These are phyloP conservation scores for Lordiphosa stackelbergi DNA, from an alignment of 1,140 invertebrate genomes.

Conservation along the genomic window DNA sequence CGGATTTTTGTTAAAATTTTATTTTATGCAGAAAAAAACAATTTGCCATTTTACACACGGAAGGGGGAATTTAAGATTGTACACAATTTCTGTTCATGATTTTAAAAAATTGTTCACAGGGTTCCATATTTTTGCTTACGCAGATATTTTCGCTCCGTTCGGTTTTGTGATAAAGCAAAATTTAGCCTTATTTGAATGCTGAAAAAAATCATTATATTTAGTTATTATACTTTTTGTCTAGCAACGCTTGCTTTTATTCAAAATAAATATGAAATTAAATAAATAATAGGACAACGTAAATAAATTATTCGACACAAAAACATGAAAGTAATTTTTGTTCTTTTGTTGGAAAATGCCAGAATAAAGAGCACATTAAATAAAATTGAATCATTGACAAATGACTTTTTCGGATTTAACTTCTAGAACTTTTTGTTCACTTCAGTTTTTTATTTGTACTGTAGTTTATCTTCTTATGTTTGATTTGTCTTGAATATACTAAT, in stretches of 20 bases:
- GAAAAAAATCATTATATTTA: slow-evolving; percentile 42
- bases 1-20: too few species aligned
- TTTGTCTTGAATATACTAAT: slow-evolving; percentile 1
- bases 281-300: slow-evolving; percentile 66
- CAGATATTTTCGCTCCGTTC: slow-evolving; percentile 38
- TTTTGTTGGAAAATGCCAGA: slow-evolving; percentile 25
- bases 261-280: slow-evolving; percentile 62
- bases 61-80: too few species aligned
- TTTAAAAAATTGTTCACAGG: not conserved
- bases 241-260: slow-evolving; percentile 47
- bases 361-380: slow-evolving; percentile 31
- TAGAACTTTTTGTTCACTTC: slow-evolving; percentile 3
- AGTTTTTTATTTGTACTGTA: not conserved
- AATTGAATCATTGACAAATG: slow-evolving; percentile 36
- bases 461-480: slow-evolving; percentile 9
- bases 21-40: too few species aligned
- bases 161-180: slow-evolving; percentile 20
- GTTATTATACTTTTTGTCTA: slow-evolving; percentile 17
- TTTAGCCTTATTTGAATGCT: slow-evolving; percentile 28
- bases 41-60: too few species aligned
- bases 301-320: slow-evolving; percentile 51
- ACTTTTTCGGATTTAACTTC: slow-evolving; percentile 28
- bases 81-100: too few species aligned
- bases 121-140: slow-evolving; percentile 13
- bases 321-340: slow-evolving; percentile 44